These are phyloP conservation scores for Blastomussa wellsi DNA, from an alignment of 92 coral and sea anemone species.

Conservation along the genomic window DNA sequence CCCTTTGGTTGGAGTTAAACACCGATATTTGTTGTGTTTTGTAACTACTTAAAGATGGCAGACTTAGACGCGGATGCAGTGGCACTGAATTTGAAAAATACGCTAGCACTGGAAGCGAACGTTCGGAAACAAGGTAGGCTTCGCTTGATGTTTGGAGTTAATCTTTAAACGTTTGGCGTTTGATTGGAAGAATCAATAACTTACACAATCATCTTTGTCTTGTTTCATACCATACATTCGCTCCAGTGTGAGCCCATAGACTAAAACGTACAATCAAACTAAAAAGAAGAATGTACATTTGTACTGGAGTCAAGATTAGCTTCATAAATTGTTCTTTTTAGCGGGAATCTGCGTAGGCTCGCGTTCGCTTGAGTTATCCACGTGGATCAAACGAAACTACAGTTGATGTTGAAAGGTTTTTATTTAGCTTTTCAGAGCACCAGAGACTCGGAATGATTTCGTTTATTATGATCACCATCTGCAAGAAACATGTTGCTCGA, in stretches of 20 bases:
- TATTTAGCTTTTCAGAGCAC: neutral
- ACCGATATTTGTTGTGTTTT: neutral
- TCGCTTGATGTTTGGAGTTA: neutral
- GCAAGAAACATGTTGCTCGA: neutral
- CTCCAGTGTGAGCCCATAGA: neutral
- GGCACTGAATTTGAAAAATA: slow-evolving; percentile 74
- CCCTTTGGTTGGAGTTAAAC: neutral
- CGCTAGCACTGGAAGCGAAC: slow-evolving; percentile 77
- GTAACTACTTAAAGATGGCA: slow-evolving; percentile 14
- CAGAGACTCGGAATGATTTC: neutral
- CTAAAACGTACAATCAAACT: neutral
- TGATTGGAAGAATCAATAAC: neutral
- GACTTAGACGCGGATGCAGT: slow-evolving; percentile 65
- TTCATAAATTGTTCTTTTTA: neutral
- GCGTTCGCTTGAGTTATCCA: neutral
- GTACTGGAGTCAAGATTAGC: neutral
- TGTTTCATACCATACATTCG: neutral
- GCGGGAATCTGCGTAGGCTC: neutral
- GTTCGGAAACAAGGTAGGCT: slow-evolving; percentile 84
- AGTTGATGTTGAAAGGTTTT: neutral
- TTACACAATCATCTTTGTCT: neutral
- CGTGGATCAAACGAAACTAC: neutral
- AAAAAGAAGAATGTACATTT: neutral
- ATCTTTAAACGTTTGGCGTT: neutral
- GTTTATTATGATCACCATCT: neutral